Evolutionary conservation across 2,888 invertebrate species (phyloP), one percentile per base, ranked within the genome.

Genomic region (Lysandra coridon): DNA sequence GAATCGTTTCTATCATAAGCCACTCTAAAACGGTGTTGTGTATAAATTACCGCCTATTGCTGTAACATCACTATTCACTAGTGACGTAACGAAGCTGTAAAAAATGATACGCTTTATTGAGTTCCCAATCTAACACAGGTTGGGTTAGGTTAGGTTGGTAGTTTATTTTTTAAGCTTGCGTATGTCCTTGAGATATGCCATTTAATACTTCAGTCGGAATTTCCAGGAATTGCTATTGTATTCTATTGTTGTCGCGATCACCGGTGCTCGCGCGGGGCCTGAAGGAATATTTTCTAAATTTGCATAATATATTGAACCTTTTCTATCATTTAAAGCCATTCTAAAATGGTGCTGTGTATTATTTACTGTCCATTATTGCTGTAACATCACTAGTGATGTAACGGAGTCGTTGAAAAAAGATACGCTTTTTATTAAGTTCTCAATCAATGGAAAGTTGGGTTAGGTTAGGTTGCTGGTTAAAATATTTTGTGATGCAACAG

Each of bases 241-340:
- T n/a, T n/a, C n/a, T n/a, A n/a, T n/a, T n/a, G n/a, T n/a, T n/a
- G n/a, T n/a, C n/a, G n/a, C n/a, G n/a, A n/a, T n/a, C n/a, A n/a
- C n/a, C n/a, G n/a, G n/a, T n/a, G n/a, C n/a, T n/a, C n/a, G n/a
- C n/a, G n/a, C n/a, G n/a, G n/a, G n/a, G n/a, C n/a, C n/a, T n/a
- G n/a, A n/a, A n/a, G n/a, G n/a, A n/a, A 14, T 53, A 53, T 53
- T 53, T 53, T 14, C 53, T 44, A 7, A 44, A 94, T 94, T 94
- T 93, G 91, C 92, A 93, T 94, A 37, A 3, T 40, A 40, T 40
- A 5, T 94, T 91, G 91, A 92, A 93, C 90, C 91, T 92, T 88
- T 92, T 91, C 86, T 86, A 85, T 83, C 83, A 84, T 84, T 33
- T 33, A 33, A 84, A 84, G 84, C 87, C 86, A 84, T 85, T 85